These are phyloP conservation scores for Eupithecia subfuscata DNA, from an alignment of 2,888 invertebrate genomes.

Conservation along the genomic window DNA sequence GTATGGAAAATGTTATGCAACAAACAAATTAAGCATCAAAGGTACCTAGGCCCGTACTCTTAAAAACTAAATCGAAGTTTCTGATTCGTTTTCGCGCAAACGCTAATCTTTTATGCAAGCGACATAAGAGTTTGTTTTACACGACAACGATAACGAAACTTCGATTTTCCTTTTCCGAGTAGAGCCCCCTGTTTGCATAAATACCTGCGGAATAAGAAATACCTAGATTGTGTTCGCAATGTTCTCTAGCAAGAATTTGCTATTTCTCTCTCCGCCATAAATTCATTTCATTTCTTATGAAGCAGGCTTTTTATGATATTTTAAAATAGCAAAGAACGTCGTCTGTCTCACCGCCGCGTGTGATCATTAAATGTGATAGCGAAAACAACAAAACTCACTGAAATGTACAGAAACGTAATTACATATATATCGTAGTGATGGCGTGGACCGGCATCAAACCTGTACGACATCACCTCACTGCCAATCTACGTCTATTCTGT, in stretches of 20 bases:
- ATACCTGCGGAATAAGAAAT: neutral
- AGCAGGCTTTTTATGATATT: conserved; percentile 15
- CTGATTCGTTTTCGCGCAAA: too few species aligned
- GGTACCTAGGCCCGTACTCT: neutral
- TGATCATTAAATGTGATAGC: neutral
- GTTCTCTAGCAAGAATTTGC: neutral
- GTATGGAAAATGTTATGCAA: neutral
- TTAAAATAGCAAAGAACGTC: neutral
- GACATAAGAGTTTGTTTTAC: too few species aligned
- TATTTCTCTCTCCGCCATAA: conserved; percentile 16
- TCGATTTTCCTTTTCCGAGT: too few species aligned
- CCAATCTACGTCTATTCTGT: conserved; percentile 33
- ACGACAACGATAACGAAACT: too few species aligned
- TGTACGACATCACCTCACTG: conserved; percentile 31
- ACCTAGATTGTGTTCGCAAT: neutral
- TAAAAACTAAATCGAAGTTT: too few species aligned
- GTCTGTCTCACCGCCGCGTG: neutral
- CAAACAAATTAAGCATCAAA: neutral
- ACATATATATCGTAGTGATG: neutral
- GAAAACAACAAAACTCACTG: neutral
- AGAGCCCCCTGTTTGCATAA: neutral
- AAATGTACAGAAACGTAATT: neutral
- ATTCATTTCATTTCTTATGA: conserved; percentile 18
- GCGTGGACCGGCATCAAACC: conserved; percentile 13
- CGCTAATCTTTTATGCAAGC: too few species aligned